These are phyloP conservation scores for Polydrusus cervinus DNA, from an alignment of 2,888 invertebrate species.

Conservation along the genomic window DNA sequence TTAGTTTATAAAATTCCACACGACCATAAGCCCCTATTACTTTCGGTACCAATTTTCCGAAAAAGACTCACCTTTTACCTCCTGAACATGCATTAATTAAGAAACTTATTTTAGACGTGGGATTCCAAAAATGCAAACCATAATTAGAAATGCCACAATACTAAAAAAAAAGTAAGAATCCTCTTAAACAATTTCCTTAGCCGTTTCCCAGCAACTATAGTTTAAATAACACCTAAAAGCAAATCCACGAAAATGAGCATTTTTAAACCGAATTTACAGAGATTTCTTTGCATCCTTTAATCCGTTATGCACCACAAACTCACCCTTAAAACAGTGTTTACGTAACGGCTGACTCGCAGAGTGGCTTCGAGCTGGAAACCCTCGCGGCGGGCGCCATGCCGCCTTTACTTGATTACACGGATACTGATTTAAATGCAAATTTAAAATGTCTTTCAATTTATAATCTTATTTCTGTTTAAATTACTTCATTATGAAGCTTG, in stretches of 20 bases:
- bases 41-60: too few species aligned
- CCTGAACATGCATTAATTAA: too few species aligned
- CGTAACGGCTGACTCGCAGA: slow-evolving; percentile 47
- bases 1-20: too few species aligned
- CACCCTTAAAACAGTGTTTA: slow-evolving; percentile 50
- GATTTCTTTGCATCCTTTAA: slow-evolving; percentile 26
- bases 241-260: slow-evolving; percentile 20
- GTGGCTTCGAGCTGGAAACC: slow-evolving; percentile 35
- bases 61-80: too few species aligned
- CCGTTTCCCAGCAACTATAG: background rate
- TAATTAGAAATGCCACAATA: too few species aligned
- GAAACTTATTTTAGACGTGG: too few species aligned
- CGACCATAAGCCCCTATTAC: too few species aligned
- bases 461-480: slow-evolving; percentile 71
- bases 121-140: too few species aligned
- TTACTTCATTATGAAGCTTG: slow-evolving; percentile 69
- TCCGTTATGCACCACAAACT: slow-evolving; percentile 44
- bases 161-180: too few species aligned
- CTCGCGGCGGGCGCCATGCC: slow-evolving; percentile 54
- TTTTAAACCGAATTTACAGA: slow-evolving; percentile 21
- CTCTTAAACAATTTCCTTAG: background rate
- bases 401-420: slow-evolving; percentile 68
- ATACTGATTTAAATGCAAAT: slow-evolving; percentile 71
- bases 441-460: slow-evolving; percentile 72
- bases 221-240: background rate